Conservation (phyloP, 2,888 invertebrate species). For the Erebia palarica region DNA sequence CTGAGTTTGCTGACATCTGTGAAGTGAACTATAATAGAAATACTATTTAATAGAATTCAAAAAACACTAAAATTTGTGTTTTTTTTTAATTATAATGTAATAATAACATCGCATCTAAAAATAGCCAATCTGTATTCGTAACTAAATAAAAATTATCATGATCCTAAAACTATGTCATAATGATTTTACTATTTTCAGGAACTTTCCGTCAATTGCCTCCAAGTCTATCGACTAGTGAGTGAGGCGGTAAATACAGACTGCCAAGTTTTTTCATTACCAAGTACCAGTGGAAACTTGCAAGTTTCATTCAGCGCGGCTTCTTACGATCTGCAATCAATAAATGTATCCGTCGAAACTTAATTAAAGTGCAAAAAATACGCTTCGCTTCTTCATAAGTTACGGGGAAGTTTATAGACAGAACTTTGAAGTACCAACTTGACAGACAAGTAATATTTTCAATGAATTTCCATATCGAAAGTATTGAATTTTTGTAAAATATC, state of each 20-base stretch:
- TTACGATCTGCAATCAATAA: slow-evolving; percentile 27
- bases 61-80: no score
- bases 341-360: slow-evolving; percentile 39
- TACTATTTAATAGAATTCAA: no score
- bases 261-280: slow-evolving; percentile 24
- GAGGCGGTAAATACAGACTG: slow-evolving; percentile 8
- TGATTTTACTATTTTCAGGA: neutral
- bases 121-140: no score
- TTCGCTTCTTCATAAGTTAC: neutral
- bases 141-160: no score
- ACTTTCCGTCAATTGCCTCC: neutral
- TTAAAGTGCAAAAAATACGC: slow-evolving; percentile 37
- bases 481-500: neutral
- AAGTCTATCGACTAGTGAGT: neutral
- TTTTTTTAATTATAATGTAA: no score
- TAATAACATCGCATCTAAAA: no score
- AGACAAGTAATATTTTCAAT: neutral
- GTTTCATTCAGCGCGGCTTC: slow-evolving; percentile 20
- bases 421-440: neutral
- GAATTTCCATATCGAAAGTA: no score
- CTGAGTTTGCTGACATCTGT: no score
- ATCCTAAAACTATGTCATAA: no score
- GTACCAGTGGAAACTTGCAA: neutral
- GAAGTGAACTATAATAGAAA: no score
- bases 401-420: neutral